Evolutionary conservation across 2,113 vertebrate genomes (phyloP), one percentile per base, ranked within the genome.

Genomic region (Danionella cerebrum): DNA sequence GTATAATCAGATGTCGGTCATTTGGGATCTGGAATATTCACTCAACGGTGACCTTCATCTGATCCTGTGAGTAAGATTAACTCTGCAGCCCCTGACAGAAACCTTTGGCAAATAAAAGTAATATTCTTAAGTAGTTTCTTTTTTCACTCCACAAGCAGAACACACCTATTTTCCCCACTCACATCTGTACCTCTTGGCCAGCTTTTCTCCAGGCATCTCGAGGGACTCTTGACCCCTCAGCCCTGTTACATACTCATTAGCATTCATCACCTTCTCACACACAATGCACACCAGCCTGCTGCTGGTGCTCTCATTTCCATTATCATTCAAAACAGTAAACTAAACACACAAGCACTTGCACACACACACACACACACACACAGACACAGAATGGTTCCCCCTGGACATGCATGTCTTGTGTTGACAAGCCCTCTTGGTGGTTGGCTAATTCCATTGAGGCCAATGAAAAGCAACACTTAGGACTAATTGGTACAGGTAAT

Each of bases 391-490:
- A 55, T 6, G 38, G 5, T 5, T 42, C 39, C 52, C 38, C 44
- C 13, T 21, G 44, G 53, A 38, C 36, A 44, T 16, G 31, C 16
- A 19, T 24, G n/a, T 22, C 39, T 21, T 10, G 31, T 65, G 69
- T 57, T 58, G 69, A 71, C 62, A 66, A 58, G 42, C 33, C 42
- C 33, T 38, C 24, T 25, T 35, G 69, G 41, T 39, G 39, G 53
- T 29, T 24, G 55, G 39, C 19, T 18, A 11, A 53, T 48, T 62
- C 21, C 52, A 21, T 41, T 52, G 25, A 36, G 58, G 51, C 44
- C 38, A 71, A 64, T 64, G 54, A 44, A 54, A 67, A 51, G 45
- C 42, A 24, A 68, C 38, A 48, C 25, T 18, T 72, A 29, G 22
- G 57, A 39, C 38, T 63, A 57, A 64, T 33, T 58, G 50, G 39